Conservation (phyloP, 2,888 invertebrate species). For the Hybos culiciformis region DNA sequence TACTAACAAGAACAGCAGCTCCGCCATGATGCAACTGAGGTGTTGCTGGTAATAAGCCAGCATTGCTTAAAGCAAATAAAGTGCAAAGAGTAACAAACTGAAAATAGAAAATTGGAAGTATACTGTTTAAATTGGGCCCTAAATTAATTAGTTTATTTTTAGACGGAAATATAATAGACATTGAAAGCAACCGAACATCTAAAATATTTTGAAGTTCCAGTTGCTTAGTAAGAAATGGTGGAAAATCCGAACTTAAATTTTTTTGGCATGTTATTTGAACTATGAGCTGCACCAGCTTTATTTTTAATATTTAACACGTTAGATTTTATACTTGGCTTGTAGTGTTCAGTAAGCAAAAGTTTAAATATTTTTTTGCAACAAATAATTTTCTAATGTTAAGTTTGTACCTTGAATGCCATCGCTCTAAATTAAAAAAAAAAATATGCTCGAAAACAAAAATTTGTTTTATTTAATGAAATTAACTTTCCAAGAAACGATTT, state of each 20-base stretch:
- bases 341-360: neutral
- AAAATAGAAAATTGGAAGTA: neutral
- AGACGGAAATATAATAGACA: neutral
- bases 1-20: neutral
- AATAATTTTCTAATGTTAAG: no score
- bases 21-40: neutral
- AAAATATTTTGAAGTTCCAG: neutral
- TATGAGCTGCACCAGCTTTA: no score
- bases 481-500: neutral
- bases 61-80: neutral
- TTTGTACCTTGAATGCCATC: conserved; percentile 8
- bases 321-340: no score
- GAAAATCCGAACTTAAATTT: no score
- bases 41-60: neutral
- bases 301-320: no score
- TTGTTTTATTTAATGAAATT: neutral
- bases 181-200: neutral
- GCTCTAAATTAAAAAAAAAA: conserved; percentile 1
- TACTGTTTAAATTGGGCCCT: neutral
- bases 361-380: neutral
- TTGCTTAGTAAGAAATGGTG: no score
- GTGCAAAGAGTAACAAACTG: neutral
- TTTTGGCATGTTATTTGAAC: no score
- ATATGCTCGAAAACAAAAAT: neutral
- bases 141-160: neutral